These are phyloP conservation scores for Leptopilina boulardi DNA, from an alignment of 1,140 invertebrate species.

Conservation along the genomic window DNA sequence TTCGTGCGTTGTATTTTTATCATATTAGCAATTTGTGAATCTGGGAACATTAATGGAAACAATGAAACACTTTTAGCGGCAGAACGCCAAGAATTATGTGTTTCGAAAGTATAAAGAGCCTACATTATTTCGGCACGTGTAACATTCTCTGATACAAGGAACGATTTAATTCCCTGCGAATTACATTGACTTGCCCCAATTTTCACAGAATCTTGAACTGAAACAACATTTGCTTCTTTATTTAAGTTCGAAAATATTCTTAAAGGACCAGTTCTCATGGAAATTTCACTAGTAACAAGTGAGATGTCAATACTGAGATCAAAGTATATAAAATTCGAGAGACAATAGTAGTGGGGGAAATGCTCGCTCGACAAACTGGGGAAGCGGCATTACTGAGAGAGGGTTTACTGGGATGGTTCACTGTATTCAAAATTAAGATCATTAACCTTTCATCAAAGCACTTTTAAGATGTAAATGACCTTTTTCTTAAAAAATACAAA, in stretches of 20 bases:
- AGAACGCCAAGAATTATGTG: not conserved
- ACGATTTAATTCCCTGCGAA: not conserved
- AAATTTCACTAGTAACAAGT: not conserved
- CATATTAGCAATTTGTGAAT: conserved; percentile 40
- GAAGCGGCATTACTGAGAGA: no score
- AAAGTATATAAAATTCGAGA: no score
- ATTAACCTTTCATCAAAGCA: no score
- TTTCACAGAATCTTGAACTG: not conserved
- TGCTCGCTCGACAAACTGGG: no score
- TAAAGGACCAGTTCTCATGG: not conserved
- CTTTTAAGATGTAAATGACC: no score
- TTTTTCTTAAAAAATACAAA: no score
- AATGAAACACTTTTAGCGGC: conserved; percentile 23
- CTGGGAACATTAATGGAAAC: conserved; percentile 41
- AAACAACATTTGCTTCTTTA: not conserved
- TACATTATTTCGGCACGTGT: not conserved
- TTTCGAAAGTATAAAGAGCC: not conserved
- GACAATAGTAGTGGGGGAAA: no score
- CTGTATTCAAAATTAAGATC: no score
- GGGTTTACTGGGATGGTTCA: no score
- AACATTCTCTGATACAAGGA: not conserved
- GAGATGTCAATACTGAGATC: not conserved
- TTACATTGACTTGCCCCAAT: not conserved
- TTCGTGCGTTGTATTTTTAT: conserved; percentile 42
- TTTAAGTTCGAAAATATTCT: not conserved